Conservation (phyloP, 2,888 invertebrate species). For the Invenusta paracnida region DNA sequence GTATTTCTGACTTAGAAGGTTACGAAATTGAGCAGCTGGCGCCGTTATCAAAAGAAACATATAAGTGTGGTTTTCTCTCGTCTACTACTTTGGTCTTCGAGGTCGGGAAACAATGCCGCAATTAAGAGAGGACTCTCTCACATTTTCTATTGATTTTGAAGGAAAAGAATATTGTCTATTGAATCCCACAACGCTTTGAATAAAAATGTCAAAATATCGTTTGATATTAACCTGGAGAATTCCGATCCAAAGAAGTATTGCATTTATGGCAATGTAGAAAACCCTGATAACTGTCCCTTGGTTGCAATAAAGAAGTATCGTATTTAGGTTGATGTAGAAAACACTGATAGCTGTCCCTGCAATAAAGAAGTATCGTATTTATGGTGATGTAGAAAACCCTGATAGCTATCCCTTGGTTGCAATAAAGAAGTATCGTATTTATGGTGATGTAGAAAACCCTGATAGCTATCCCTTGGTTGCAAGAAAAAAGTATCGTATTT, state of each 20-base stretch:
- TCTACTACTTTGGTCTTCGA: slow-evolving; percentile 30
- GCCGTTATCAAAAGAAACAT: neutral
- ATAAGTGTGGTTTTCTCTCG: slow-evolving; percentile 24
- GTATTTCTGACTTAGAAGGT: neutral
- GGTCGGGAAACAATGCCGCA: slow-evolving; percentile 28
- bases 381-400: too few relatives aligned
- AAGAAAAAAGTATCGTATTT: slow-evolving; percentile 10
- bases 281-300: slow-evolving; percentile 25
- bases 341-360: slow-evolving; percentile 17
- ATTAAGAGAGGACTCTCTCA: slow-evolving; percentile 6
- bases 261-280: slow-evolving; percentile 30
- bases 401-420: too few relatives aligned
- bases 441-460: slow-evolving; percentile 29
- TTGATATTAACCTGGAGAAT: slow-evolving; percentile 31
- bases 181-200: slow-evolving; percentile 16
- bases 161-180: neutral
- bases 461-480: slow-evolving; percentile 19
- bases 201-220: slow-evolving; percentile 32
- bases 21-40: neutral
- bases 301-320: slow-evolving; percentile 12
- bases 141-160: slow-evolving; percentile 9
- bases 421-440: slow-evolving; percentile 22
- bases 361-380: neutral
- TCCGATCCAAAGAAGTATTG: slow-evolving; percentile 25
- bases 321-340: slow-evolving; percentile 22